A percentile compares a stretch with the other conserved stretches of the same genome.
These are phyloP conservation scores for Notodonta dromedarius DNA, from an alignment of 2,888 invertebrate genomes.

Conservation along the genomic window DNA sequence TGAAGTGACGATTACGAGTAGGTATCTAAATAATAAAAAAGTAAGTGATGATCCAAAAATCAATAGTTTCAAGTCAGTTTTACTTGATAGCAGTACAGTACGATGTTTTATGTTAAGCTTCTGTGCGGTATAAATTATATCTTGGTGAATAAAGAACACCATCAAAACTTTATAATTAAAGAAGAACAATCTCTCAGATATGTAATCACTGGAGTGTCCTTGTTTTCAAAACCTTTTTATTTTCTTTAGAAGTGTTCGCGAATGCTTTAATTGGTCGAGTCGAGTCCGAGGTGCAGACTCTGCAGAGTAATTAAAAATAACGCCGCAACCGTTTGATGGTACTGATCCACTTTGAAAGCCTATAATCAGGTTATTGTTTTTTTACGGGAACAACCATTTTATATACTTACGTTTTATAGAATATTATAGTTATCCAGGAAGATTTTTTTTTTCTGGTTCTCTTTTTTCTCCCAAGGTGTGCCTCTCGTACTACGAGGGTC, in stretches of 20 bases:
- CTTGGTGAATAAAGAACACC: background rate
- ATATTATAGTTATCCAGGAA: too few relatives aligned
- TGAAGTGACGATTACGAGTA: background rate
- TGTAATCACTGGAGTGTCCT: conserved; percentile 35
- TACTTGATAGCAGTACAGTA: background rate
- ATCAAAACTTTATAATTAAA: conserved; percentile 4
- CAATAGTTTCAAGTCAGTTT: background rate
- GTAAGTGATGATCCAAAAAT: background rate
- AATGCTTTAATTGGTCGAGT: conserved; percentile 41
- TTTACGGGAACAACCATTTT: background rate
- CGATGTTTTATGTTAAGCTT: background rate
- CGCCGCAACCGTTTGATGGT: conserved; percentile 22
- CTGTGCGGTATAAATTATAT: background rate
- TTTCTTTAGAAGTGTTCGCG: conserved; percentile 42
- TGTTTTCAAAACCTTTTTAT: conserved; percentile 36
- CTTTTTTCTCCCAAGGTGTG: too few relatives aligned
- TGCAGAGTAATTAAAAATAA: conserved; percentile 52
- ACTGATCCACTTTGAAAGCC: conserved; percentile 31
- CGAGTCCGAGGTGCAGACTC: conserved; percentile 16
- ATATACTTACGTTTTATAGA: too few relatives aligned
- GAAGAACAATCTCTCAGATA: conserved; percentile 14
- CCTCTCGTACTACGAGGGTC: too few relatives aligned
- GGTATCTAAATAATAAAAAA: background rate
- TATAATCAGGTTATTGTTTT: conserved; percentile 6
- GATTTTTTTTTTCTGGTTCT: too few relatives aligned